Conservation (phyloP, 2,888 invertebrate species). For the Galeopsomyia nigrocyanea region DNA sequence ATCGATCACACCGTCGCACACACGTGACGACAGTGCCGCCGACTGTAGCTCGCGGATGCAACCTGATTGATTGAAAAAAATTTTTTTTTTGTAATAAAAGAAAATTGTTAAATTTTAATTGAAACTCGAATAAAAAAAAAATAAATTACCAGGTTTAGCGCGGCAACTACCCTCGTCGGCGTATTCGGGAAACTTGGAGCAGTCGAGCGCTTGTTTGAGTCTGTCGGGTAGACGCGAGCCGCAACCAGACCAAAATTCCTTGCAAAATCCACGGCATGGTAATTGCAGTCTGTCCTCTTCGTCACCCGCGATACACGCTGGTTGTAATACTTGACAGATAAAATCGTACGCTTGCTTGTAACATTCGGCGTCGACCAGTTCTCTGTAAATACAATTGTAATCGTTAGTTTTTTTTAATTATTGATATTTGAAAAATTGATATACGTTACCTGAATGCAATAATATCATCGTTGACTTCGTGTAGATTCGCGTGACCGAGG, state of each 20-base stretch:
- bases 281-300: conserved; percentile 73
- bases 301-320: conserved; percentile 74
- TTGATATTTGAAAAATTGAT: no score
- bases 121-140: background rate
- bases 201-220: conserved; percentile 81
- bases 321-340: conserved; percentile 88
- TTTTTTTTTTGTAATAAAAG: no score
- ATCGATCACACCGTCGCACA: conserved; percentile 90
- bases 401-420: no score
- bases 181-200: conserved; percentile 84
- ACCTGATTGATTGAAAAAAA: conserved; percentile 69
- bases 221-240: conserved; percentile 81
- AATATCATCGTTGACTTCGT: conserved; percentile 81
- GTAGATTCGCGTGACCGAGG: conserved; percentile 76
- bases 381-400: conserved; percentile 68
- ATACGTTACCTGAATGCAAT: conserved; percentile 76
- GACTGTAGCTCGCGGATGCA: conserved; percentile 82
- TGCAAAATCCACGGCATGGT: conserved; percentile 87
- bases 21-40: conserved; percentile 80
- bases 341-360: conserved; percentile 90
- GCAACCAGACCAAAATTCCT: conserved; percentile 87
- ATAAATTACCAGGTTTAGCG: conserved; percentile 78
- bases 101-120: background rate
- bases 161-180: conserved; percentile 81
- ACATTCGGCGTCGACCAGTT: conserved; percentile 92